Evolutionary conservation across 2,113 vertebrate species (phyloP), one percentile per base, ranked within the genome.

Genomic region (Mixornis gularis): DNA sequence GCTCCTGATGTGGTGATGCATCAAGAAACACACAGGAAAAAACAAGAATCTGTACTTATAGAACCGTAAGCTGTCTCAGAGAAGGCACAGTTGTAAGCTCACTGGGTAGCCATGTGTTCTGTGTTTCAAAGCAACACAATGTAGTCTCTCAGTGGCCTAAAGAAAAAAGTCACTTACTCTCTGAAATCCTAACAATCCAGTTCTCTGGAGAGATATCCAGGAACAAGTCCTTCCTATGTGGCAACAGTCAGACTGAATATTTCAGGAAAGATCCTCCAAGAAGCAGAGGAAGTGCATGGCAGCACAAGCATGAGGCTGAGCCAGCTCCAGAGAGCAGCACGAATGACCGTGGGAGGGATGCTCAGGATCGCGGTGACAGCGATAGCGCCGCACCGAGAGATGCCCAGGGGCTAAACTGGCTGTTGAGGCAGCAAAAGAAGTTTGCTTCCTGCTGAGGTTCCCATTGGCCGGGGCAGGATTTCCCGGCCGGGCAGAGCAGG

Each of bases 401-500:
- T 95, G 91, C 91, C 94, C 79, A 2, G 87, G 34, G 95, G 95
- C 84, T 74, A 93, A 91, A 70, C 16, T 1, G 55, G 68, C 78
- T 38, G 14, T 32, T 4, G 68, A 58, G 80, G 53, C 77, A 60
- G 56, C 58, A 21, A 6, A 26, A 91, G 85, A 49, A 65, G 51
- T 32, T 69, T 11, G 5, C 17, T 77, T 89, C 62, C 90, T 82
- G 49, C 89, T 16, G 29, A 6, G 55, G 6, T 79, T 32, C 38
- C 71, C 91, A 96, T 96, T 96, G 96, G 96, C 86, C 55, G 87
- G 40, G 12, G 68, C 40, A 48, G 68, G 13, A 1, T 79, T 38
- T 69, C 24, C 12, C 84, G 9, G 84, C 26, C 80, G 25, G 65
- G 66, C 59, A 68, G 90, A 24, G 93, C 95, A 46, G 92, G 95